Conservation (phyloP, 1,140 invertebrate species). For the Subanguina moxae region DNA sequence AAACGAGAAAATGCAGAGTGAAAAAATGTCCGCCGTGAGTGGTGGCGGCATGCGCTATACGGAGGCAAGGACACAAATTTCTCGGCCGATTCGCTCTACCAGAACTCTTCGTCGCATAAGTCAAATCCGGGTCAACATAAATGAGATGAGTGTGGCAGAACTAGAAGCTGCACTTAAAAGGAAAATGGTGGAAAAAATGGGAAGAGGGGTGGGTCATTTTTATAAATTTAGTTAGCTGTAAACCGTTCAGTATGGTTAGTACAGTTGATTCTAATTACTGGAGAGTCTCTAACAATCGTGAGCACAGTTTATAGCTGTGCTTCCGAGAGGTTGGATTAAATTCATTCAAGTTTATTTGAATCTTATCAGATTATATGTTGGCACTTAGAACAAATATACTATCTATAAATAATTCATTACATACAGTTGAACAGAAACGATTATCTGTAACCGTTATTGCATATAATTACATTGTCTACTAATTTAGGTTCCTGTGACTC, state of each 20-base stretch:
- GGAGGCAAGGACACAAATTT: background rate
- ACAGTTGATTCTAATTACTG: no score
- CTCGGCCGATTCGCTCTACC: slow-evolving; percentile 41
- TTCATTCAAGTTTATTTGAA: no score
- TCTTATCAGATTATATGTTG: no score
- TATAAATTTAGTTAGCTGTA: background rate
- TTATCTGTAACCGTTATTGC: background rate
- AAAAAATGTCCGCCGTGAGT: slow-evolving; percentile 2
- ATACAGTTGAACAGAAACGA: no score
- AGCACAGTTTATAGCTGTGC: no score
- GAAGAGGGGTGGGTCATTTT: slow-evolving; percentile 32
- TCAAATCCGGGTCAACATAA: slow-evolving; percentile 56
- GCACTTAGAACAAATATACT: no score
- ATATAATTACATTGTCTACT: slow-evolving; percentile 7
- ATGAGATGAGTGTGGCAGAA: slow-evolving; percentile 47
- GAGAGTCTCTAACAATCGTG: no score
- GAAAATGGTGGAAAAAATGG: slow-evolving; percentile 59
- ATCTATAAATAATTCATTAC: no score
- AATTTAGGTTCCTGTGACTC: slow-evolving; percentile 50
- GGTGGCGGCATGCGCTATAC: background rate
- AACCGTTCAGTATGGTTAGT: no score
- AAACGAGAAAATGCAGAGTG: slow-evolving; percentile 25
- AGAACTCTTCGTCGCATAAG: slow-evolving; percentile 38
- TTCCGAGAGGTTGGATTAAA: no score
- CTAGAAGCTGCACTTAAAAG: slow-evolving; percentile 50